Percentiles rank a stretch among this genome's conserved stretches.
These are phyloP conservation scores for Nycteola revayana DNA, from an alignment of 2,888 invertebrate species.

Conservation along the genomic window DNA sequence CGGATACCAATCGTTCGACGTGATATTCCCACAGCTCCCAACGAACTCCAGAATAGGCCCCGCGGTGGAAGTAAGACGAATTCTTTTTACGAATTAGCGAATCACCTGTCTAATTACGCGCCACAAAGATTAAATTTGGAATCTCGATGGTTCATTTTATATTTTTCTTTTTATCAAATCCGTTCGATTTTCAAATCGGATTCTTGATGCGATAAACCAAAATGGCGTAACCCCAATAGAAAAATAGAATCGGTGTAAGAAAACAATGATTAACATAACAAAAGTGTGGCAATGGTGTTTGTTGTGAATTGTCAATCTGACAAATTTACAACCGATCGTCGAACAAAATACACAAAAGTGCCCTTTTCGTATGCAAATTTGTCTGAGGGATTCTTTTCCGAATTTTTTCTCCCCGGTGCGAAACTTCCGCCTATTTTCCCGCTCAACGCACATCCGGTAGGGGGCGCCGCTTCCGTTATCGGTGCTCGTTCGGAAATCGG, in stretches of 20 bases:
- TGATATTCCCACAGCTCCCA: conserved; percentile 74
- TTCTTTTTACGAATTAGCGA: conserved; percentile 76
- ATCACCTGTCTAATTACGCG: conserved; percentile 79
- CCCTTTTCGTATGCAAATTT: conserved; percentile 78
- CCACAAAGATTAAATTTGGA: conserved; percentile 53
- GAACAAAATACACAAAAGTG: conserved; percentile 69
- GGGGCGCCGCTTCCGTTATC: conserved; percentile 65
- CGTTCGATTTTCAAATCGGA: conserved; percentile 15
- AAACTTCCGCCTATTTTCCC: conserved; percentile 81
- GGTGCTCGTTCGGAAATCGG: conserved; percentile 70
- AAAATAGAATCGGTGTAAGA: conserved; percentile 40
- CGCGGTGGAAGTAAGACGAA: conserved; percentile 61
- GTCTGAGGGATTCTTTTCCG: conserved; percentile 64
- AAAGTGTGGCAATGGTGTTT: conserved; percentile 64
- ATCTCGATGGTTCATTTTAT: conserved; percentile 30
- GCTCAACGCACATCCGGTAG: conserved; percentile 73
- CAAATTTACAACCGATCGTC: conserved; percentile 76
- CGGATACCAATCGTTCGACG: conserved; percentile 74
- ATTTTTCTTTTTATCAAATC: conserved; percentile 8
- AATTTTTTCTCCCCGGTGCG: conserved; percentile 62
- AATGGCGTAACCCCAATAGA: conserved; percentile 30
- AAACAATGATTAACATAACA: conserved; percentile 74
- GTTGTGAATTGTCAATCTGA: conserved; percentile 76
- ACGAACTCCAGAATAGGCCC: conserved; percentile 49
- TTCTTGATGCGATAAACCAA: conserved; percentile 6